These are phyloP conservation scores for Plotosus lineatus DNA, from an alignment of 2,113 vertebrate genomes.

Conservation along the genomic window DNA sequence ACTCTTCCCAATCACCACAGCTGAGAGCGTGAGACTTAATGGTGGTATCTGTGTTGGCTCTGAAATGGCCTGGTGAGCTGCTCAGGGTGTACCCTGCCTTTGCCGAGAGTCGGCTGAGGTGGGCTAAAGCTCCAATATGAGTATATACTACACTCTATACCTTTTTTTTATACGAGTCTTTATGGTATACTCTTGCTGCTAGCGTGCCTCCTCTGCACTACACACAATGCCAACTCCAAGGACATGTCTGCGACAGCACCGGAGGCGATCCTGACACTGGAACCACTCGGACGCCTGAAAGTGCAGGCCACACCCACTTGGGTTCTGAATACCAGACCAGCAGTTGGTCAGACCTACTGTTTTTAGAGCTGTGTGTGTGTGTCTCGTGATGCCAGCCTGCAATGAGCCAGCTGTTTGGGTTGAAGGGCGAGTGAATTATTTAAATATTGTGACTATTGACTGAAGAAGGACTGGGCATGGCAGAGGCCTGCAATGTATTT, in stretches of 20 bases:
- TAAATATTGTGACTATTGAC: constrained; percentile 60
- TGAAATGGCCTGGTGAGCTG: no score
- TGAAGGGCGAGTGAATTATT: constrained; percentile 60
- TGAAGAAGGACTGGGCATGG: constrained; percentile 45
- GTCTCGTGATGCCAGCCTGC: constrained; percentile 53
- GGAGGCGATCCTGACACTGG: constrained; percentile 44
- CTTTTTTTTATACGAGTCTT: no score
- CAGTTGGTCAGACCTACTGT: constrained; percentile 59
- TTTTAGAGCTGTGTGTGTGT: constrained; percentile 60
- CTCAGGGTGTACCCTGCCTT: no score
- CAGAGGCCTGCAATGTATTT: constrained; percentile 2
- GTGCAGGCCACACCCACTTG: not conserved
- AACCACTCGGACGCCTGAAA: constrained; percentile 9
- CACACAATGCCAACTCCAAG: constrained; percentile 54
- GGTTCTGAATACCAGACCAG: constrained; percentile 27
- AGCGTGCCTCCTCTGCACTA: constrained; percentile 38
- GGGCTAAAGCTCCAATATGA: no score
- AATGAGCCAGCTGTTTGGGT: constrained; percentile 64
- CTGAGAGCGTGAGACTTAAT: no score
- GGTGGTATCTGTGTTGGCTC: no score
- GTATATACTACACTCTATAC: no score
- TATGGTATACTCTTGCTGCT: no score
- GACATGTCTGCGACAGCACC: constrained; percentile 36
- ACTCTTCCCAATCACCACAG: no score
- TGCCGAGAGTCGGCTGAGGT: no score